Conservation (phyloP, 2,888 invertebrate genomes). For the Didymodactylos carnosus region DNA sequence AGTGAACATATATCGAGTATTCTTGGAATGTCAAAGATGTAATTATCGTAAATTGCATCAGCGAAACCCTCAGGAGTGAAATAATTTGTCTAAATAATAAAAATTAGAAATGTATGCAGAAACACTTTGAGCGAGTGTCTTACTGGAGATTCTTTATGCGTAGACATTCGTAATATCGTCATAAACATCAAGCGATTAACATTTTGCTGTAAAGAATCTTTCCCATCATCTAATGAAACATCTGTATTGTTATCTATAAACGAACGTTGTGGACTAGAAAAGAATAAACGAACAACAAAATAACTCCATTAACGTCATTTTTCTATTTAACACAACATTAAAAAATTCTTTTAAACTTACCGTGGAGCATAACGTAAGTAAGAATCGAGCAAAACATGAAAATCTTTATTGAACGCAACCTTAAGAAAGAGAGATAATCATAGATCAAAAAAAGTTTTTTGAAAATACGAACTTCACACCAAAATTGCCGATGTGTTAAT, state of each 20-base stretch:
- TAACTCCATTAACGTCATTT: too few species aligned
- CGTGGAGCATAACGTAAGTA: constrained; percentile 55
- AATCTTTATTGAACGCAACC: constrained; percentile 45
- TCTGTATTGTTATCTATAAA: constrained; percentile 20
- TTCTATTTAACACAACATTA: background rate
- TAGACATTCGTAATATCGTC: constrained; percentile 54
- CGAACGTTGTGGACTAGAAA: background rate
- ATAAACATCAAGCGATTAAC: constrained; percentile 45
- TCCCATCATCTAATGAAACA: constrained; percentile 26
- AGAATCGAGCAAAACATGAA: constrained; percentile 47
- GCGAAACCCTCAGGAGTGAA: constrained; percentile 48
- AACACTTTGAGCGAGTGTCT: constrained; percentile 13
- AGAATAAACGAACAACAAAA: too few species aligned
- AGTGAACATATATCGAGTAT: constrained; percentile 55
- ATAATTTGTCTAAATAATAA: constrained; percentile 25
- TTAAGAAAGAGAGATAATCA: constrained; percentile 32
- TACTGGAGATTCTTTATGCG: constrained; percentile 55
- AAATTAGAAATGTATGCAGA: background rate
- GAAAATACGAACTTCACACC: constrained; percentile 38
- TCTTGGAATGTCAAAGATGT: constrained; percentile 60
- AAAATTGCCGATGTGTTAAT: constrained; percentile 43
- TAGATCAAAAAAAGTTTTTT: background rate
- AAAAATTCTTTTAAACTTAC: constrained; percentile 14
- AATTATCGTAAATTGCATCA: constrained; percentile 54
- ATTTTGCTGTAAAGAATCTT: constrained; percentile 44